A percentile compares a stretch with the other conserved stretches of the same genome.
phyloP scores from a whole-genome alignment of 1,140 invertebrate species.

The Bathynomus jamesi region DNA sequence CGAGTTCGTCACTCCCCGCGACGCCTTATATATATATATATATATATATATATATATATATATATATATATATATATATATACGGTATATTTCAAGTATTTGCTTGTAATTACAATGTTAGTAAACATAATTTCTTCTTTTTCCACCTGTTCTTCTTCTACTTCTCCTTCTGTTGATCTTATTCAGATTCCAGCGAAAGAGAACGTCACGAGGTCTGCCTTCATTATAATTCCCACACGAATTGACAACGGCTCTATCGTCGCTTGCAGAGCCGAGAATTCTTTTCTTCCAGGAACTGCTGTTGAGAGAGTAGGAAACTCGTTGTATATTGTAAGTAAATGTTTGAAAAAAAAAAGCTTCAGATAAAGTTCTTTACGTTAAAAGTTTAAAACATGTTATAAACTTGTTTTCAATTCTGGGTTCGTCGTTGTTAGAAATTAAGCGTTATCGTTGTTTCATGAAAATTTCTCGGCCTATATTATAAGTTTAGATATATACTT shows the following conservation, averaged over 20 bases:
- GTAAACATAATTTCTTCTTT: too few relatives aligned
- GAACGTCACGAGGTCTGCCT: background rate
- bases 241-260: background rate
- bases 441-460: too few relatives aligned
- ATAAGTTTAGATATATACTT: too few relatives aligned
- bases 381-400: too few relatives aligned
- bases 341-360: background rate
- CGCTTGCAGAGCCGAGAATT: background rate
- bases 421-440: too few relatives aligned
- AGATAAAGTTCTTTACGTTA: too few relatives aligned
- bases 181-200: background rate
- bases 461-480: too few relatives aligned
- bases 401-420: too few relatives aligned
- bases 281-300: background rate
- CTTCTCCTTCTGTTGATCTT: too few relatives aligned
- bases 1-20: too few relatives aligned
- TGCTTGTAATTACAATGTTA: too few relatives aligned
- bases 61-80: background rate
- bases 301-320: background rate
- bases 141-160: too few relatives aligned
- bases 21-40: background rate
- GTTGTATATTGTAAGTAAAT: background rate
- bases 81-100: background rate
- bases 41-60: background rate
- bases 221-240: background rate